Evolutionary conservation across 2,797 vertebrate genomes (phyloP), one percentile per base, ranked within the genome.

Genomic region (Crypturellus tataupa): DNA sequence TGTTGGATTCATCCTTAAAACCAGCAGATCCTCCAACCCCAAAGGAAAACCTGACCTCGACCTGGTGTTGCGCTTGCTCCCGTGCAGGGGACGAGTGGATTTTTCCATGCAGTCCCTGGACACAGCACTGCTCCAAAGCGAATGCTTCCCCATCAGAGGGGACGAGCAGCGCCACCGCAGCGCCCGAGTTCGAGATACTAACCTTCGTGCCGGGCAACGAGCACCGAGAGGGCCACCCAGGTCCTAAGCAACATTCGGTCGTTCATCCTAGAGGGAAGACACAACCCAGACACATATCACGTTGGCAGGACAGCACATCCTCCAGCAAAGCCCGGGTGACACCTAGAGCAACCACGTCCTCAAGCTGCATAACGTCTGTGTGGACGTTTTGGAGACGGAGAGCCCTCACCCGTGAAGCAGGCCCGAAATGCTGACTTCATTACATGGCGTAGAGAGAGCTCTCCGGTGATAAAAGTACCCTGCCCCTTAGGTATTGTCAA

Each of bases 181-280:
- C 1, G 0, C 40, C 53, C 24, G 12, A 44, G 91, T 85, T 27
- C 12, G 49, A 68, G 55, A 63, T 55, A 98, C 98, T 96, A 98
- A 99, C 99, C 99, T 98, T 82, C 91, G 59, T 96, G 98, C 77
- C 60, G 72, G 46, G 96, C 96, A 91, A 99, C 97, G 88, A 98
- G 79, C 97, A 98, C 98, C 97, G 98, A 94, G 96, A 99, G 97
- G 95, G 98, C 98, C 97, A 99, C 97, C 97, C 99, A 98, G 97
- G 98, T 95, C 95, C 98, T 97, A 91, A 98, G 98, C 97, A 98
- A 98, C 65, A 97, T 97, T 97, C 94, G 97, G 97, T 97, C 98
- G 98, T 98, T 98, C 99, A 99, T 99, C 98, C 99, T 99, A 49
- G 55, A 65, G 96, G 95, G 93, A 37, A 62, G 92, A 93, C 68